Evolutionary conservation across 2,797 vertebrate species (phyloP), one percentile per base, ranked within the genome.

Genomic region (Cottoperca gobio): DNA sequence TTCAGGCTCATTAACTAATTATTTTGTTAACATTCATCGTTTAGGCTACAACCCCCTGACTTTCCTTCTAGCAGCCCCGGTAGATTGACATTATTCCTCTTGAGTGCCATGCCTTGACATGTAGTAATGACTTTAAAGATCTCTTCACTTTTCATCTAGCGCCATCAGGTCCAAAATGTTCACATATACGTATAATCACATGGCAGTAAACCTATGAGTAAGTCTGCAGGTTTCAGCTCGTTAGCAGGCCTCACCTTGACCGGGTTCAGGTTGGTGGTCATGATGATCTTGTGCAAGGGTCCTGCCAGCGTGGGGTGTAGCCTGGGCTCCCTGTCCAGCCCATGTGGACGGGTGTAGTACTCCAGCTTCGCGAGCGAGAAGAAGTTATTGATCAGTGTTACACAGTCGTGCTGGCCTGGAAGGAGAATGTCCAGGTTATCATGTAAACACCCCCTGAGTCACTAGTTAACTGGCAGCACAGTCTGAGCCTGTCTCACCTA

Each of bases 381-480:
- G 90, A 97, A 98, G 87, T 97, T 99, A 88, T 98, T 99, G 91
- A 99, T 98, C 71, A 97, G 91, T 0, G 96, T 97, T 55, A 99
- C 97, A 55, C 97, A 98, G 73, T 98, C 97, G 46, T 98, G 97
- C 75, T 99, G 97, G 53, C 97, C 97, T 99, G 84, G 17, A 71
- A 21, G 39, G 17, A 50, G 4, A 49, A 23, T 0, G 17, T 6
- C 42, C 42, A 55, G 21, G 23, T 14, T 28, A 37, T 46, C 5
- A 55, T 50, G 19, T 24, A 5, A 19, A 9, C 9, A 1, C 2
- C 33, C 4, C 13, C 2, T 5, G 1, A 9, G 8, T 39, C 17
- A 43, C n/a, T 0, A 19, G 4, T 13, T 14, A 19, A 33, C 2
- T 2, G 26, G 1, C 13, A 21, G 17, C 21, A 9, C 8, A n/a